Base-by-base conservation (phyloP, 2,113 vertebrate genomes). In the Oryzias celebensis region DNA sequence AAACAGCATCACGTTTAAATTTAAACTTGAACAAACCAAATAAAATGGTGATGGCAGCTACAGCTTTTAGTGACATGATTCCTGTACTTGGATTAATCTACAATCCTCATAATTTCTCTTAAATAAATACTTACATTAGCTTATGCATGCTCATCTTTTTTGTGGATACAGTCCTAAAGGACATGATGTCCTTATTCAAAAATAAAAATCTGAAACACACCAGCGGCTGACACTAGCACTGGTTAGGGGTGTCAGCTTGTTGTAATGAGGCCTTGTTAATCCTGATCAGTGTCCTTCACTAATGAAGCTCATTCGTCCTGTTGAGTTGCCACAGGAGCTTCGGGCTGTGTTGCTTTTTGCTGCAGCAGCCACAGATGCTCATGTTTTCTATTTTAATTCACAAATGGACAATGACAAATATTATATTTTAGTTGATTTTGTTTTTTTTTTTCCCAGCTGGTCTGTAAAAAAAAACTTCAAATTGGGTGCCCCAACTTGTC, bases 281-380 rank as follows among this genome's bases (percentile, higher is more conserved):
- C 66, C 71, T 85, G 82, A 91, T 90, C 83, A 87, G 71, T 62
- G 68, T 73, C 56, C 54, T 53, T 60, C 61, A 68, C 69, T 82
- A 83, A 87, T 69, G 77, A 83, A 79, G 65, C 77, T 60, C 20
- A 75, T 88, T 81, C 71, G 67, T 53, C 57, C 55, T 52, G 58
- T 67, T 73, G 58, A 76, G 26, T 36, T 52, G 62, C 80, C 64
- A 64, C 49, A 73, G 68, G 80, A 0, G 20, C 41, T 36, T 1
- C 47, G 48, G 48, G 68, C 47, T 68, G 7, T 0, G n/a, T 51
- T 59, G 24, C 49, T 67, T 54, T 20, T 65, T 54, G 56, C 46
- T 71, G 55, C 58, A 59, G 60, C 45, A 66, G 55, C 52, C 58
- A 8, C 52, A 61, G 31, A 74, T 66, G 63, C 59, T 47, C 47